phyloP scores from a whole-genome alignment of 2,113 vertebrate species.

The Ascaphus truei region DNA sequence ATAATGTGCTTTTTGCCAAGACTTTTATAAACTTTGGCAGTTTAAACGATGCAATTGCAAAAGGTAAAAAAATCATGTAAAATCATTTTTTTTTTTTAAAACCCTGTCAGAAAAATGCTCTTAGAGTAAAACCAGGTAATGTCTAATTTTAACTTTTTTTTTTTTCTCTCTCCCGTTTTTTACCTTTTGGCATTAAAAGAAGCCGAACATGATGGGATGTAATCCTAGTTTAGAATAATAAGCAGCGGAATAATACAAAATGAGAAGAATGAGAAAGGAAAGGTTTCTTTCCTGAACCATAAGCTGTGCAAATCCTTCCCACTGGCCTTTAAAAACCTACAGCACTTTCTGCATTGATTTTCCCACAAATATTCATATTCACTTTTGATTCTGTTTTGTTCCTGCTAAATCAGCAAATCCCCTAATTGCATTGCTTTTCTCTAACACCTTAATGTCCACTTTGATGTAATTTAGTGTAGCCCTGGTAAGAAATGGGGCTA shows the following conservation, averaged over 20 bases:
- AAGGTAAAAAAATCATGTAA: too few relatives aligned
- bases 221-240: constrained; percentile 16
- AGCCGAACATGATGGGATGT: constrained; percentile 3
- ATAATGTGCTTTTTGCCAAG: too few relatives aligned
- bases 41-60: too few relatives aligned
- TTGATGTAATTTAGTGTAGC: constrained; percentile 22
- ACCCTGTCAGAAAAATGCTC: too few relatives aligned
- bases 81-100: too few relatives aligned
- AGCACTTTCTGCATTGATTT: constrained; percentile 32
- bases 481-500: too few relatives aligned
- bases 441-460: not conserved
- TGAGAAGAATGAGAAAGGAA: not conserved
- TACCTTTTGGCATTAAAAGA: not conserved
- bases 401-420: constrained; percentile 44
- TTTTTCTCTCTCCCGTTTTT: not conserved
- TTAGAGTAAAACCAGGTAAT: too few relatives aligned
- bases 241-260: not conserved
- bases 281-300: constrained; percentile 17
- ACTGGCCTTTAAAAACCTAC: constrained; percentile 44
- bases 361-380: constrained; percentile 25
- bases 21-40: too few relatives aligned
- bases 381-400: constrained; percentile 45
- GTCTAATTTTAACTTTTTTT: too few relatives aligned
- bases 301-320: constrained; percentile 36
- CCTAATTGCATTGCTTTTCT: constrained; percentile 38